Percentiles rank a stretch among this genome's conserved stretches.
These are phyloP conservation scores for Carcharodon carcharias DNA, from an alignment of 2,797 vertebrate genomes.

Conservation along the genomic window DNA sequence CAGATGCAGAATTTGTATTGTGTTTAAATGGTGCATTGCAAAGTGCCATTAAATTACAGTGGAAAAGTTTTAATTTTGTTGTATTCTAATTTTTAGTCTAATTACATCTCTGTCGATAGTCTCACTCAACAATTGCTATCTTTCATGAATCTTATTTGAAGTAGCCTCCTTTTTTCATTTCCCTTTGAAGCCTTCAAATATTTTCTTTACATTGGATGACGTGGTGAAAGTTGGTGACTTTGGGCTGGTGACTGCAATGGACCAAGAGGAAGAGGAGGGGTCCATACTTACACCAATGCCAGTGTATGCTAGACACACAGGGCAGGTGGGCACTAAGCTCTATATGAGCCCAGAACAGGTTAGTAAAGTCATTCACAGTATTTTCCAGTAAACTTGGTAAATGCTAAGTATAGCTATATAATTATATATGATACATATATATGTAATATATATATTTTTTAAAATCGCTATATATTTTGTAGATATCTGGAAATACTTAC, in stretches of 20 bases:
- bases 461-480: slow-evolving; percentile 41
- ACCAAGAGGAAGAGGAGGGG: slow-evolving; percentile 90
- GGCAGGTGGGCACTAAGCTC: slow-evolving; percentile 96
- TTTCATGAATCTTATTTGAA: not conserved
- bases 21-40: not conserved
- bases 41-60: not conserved
- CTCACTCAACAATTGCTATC: not conserved
- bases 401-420: not conserved
- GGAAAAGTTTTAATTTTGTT: not conserved
- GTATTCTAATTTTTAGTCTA: not conserved
- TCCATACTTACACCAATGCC: slow-evolving; percentile 80
- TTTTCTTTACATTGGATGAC: slow-evolving; percentile 97
- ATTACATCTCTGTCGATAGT: not conserved
- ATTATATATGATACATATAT: no score
- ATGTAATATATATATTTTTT: not conserved
- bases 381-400: not conserved
- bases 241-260: slow-evolving; percentile 94
- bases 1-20: not conserved
- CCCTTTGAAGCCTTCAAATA: slow-evolving; percentile 83
- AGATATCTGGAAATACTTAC: slow-evolving; percentile 92
- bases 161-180: slow-evolving; percentile 37
- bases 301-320: slow-evolving; percentile 84
- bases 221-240: slow-evolving; percentile 97
- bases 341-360: slow-evolving; percentile 99
- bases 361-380: slow-evolving; percentile 40